Evolutionary conservation across 2,113 vertebrate genomes (phyloP).

Genomic region (Coptodon bakossiorum): DNA sequence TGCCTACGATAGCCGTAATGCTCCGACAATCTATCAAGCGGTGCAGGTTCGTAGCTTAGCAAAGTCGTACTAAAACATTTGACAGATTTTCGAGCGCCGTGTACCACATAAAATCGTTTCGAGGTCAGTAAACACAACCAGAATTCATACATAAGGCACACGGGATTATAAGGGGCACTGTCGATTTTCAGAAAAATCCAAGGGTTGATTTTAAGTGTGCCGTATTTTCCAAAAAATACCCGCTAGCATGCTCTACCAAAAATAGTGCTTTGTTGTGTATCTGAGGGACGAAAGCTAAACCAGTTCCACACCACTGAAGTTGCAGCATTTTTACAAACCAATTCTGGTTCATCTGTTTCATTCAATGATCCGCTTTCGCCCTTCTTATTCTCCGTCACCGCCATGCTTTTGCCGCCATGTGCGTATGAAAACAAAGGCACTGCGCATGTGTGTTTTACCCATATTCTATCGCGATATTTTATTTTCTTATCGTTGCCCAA

Average conservation of each 20-base stretch:
- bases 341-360: not conserved
- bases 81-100: not conserved
- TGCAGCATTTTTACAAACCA: not conserved
- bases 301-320: not conserved
- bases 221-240: not conserved
- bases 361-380: not conserved
- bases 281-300: accelerated
- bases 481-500: not conserved
- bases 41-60: not conserved
- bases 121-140: no score
- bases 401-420: not conserved
- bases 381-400: accelerated
- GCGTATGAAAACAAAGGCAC: not conserved
- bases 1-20: no score
- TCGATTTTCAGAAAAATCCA: not conserved
- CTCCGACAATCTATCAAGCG: no score
- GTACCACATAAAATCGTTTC: no score
- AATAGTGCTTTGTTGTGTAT: not conserved
- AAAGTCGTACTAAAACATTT: not conserved
- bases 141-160: no score
- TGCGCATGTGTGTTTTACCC: not conserved
- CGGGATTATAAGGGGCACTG: no score
- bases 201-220: not conserved
- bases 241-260: not conserved
- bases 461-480: not conserved